Conservation (phyloP, 2,113 vertebrate species). For the Psephotus haematonotus region DNA sequence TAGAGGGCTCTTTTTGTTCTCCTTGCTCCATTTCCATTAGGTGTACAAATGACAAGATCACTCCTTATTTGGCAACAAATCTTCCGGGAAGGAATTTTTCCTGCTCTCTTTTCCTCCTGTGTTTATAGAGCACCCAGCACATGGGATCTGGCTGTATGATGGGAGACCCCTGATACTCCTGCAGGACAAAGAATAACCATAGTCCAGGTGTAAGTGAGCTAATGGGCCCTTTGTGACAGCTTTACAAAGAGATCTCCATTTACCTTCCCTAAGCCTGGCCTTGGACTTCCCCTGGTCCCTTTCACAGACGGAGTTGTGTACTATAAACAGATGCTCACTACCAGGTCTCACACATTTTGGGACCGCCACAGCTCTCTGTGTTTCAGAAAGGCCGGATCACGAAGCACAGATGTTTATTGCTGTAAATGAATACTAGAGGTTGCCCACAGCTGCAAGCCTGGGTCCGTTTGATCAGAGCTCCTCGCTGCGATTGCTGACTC, state of each 20-base stretch:
- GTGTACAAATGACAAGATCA: neutral
- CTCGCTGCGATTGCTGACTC: neutral
- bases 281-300: neutral
- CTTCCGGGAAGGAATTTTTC: neutral
- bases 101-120: neutral
- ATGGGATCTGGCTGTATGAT: neutral
- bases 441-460: neutral
- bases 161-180: neutral
- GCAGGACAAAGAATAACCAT: neutral
- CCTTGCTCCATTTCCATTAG: neutral
- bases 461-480: neutral
- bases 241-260: neutral
- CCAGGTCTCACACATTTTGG: neutral
- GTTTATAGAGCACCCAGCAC: neutral
- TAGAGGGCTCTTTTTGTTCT: neutral
- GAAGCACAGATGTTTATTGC: neutral
- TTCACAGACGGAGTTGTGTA: neutral
- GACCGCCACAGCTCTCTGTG: neutral
- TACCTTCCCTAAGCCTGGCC: neutral
- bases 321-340: neutral
- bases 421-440: neutral
- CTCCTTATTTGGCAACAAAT: neutral
- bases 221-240: neutral
- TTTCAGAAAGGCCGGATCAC: neutral
- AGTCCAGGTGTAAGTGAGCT: neutral